These are phyloP conservation scores for Sebastes miniatus DNA, from an alignment of 2,797 vertebrate genomes.

Conservation along the genomic window DNA sequence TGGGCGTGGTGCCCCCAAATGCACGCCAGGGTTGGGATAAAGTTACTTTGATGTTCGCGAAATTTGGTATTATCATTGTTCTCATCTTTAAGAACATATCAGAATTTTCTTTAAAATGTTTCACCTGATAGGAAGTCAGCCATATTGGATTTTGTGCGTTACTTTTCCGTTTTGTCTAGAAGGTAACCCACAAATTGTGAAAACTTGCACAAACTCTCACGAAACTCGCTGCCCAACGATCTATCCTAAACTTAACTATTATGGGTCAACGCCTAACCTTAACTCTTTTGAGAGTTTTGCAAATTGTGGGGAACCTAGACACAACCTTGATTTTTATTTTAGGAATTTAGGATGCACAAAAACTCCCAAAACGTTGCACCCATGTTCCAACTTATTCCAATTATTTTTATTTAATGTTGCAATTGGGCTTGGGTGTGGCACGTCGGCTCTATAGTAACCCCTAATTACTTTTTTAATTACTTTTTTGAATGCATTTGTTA, in stretches of 20 bases:
- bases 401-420: fast-evolving
- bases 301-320: neutral
- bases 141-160: neutral
- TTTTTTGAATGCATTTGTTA: too few relatives aligned
- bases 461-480: neutral
- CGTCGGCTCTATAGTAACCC: fast-evolving
- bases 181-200: neutral
- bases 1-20: neutral
- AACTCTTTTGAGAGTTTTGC: neutral
- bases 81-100: neutral
- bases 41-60: neutral
- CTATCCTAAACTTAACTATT: neutral
- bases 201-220: too few relatives aligned
- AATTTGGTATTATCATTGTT: neutral
- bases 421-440: neutral
- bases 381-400: neutral
- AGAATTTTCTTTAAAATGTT: neutral
- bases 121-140: neutral
- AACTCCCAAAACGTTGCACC: neutral
- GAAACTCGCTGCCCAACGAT: too few relatives aligned
- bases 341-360: neutral
- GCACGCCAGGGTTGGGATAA: neutral
- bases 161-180: neutral
- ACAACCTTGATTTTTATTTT: neutral
- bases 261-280: neutral